A percentile compares a stretch with the other conserved stretches of the same genome.
phyloP scores from a whole-genome alignment of 1,140 invertebrate genomes.

The Ips typographus region DNA sequence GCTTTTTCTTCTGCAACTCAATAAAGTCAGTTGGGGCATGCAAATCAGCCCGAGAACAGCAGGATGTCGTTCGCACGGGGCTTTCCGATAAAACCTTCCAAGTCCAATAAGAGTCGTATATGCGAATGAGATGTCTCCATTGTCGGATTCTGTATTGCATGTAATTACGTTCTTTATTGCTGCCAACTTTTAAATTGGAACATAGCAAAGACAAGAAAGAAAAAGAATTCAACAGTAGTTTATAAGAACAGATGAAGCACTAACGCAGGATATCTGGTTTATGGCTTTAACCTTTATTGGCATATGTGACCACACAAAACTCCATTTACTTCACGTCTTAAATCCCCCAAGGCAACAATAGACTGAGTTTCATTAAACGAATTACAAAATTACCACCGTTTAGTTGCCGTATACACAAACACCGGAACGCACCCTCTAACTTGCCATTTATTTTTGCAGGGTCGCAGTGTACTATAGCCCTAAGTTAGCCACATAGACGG shows the following conservation, averaged over 20 bases:
- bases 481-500: too few species aligned
- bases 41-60: constrained; percentile 20
- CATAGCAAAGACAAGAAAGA: not conserved
- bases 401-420: constrained; percentile 32
- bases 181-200: constrained; percentile 14
- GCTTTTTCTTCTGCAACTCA: constrained; percentile 1
- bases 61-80: constrained; percentile 29
- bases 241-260: not conserved
- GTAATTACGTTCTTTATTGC: constrained; percentile 27
- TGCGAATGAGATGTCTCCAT: constrained; percentile 29
- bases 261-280: not conserved
- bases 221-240: not conserved
- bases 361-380: constrained; percentile 37
- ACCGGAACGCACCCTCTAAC: constrained; percentile 16
- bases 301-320: constrained; percentile 14
- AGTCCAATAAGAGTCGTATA: constrained; percentile 28
- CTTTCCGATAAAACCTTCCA: constrained; percentile 28
- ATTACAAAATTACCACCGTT: constrained; percentile 42
- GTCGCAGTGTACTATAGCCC: not conserved
- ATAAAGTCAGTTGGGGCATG: constrained; percentile 25
- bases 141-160: constrained; percentile 20
- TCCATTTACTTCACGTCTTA: constrained; percentile 20
- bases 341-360: constrained; percentile 31
- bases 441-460: constrained; percentile 1
- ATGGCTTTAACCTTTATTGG: constrained; percentile 16